Evolutionary conservation across 2,797 vertebrate species (phyloP).

Genomic region (Danionella dracula): DNA sequence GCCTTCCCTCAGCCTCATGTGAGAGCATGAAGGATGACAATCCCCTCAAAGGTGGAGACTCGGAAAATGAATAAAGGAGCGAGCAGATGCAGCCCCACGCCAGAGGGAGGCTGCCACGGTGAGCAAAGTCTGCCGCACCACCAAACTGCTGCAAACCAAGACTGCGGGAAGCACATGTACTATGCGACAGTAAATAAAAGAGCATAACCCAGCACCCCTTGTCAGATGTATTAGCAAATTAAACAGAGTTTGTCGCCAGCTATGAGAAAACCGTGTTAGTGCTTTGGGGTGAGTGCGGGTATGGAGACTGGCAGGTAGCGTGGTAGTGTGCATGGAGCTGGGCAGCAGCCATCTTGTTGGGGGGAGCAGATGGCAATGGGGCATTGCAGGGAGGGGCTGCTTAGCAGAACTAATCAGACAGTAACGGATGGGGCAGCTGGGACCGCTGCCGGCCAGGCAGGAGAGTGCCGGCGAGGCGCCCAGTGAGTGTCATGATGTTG

Average conservation of each 20-base stretch:
- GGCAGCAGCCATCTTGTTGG: conserved; percentile 96
- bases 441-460: conserved; percentile 93
- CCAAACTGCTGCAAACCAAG: conserved; percentile 99
- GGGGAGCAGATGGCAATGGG: conserved; percentile 76
- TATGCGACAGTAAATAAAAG: conserved; percentile 97
- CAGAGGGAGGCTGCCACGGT: conserved; percentile 93
- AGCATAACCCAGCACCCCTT: conserved; percentile 80
- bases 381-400: conserved; percentile 95
- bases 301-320: conserved; percentile 87
- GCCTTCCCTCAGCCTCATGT: conserved; percentile 49
- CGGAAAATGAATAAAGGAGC: conserved; percentile 89
- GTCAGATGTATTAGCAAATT: conserved; percentile 43
- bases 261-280: conserved; percentile 83
- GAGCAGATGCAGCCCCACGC: conserved; percentile 99
- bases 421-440: conserved; percentile 99
- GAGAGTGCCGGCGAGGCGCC: conserved; percentile 55
- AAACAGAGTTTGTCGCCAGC: conserved; percentile 79
- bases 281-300: conserved; percentile 81
- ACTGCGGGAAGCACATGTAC: conserved; percentile 96
- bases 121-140: conserved; percentile 95
- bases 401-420: conserved; percentile 99
- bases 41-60: conserved; percentile 78
- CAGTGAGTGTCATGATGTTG: conserved; percentile 86
- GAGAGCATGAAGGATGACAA: conserved; percentile 40
- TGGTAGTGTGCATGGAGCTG: conserved; percentile 81